phyloP scores from a whole-genome alignment of 2,888 invertebrate genomes.

The Calameuta filiformis region DNA sequence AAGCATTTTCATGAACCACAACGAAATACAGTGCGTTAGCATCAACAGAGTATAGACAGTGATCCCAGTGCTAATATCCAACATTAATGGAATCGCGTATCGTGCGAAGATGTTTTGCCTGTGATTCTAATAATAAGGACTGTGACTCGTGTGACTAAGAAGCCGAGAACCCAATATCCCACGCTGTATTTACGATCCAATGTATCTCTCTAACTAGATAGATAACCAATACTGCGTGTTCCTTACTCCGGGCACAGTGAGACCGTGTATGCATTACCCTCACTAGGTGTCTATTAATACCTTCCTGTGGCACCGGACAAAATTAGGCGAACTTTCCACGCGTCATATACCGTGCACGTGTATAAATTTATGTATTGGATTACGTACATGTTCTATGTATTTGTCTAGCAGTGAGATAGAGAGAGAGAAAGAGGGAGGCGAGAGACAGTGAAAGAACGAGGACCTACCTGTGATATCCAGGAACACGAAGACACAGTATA shows the following conservation, averaged over 20 bases:
- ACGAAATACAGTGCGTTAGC: not conserved
- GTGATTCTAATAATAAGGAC: not conserved
- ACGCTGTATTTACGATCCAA: not conserved
- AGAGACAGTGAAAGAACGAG: not conserved
- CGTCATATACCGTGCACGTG: not conserved
- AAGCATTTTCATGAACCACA: not conserved
- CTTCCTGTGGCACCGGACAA: constrained; percentile 3
- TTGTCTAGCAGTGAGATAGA: not conserved
- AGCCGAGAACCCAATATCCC: not conserved
- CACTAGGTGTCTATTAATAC: constrained; percentile 21
- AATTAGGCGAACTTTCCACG: not conserved
- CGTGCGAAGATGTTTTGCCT: not conserved
- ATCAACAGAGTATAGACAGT: not conserved
- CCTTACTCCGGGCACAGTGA: constrained; percentile 6
- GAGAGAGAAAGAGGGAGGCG: not conserved
- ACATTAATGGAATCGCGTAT: not conserved
- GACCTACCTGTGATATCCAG: not conserved
- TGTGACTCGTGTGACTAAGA: not conserved
- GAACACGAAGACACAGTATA: not conserved
- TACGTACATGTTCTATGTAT: not conserved
- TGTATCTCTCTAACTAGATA: not conserved
- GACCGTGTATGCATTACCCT: not conserved
- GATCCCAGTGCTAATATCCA: not conserved
- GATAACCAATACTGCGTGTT: not conserved
- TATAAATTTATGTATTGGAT: not conserved